Evolutionary conservation across 2,113 vertebrate species (phyloP).

Genomic region (Neodon shergylaensis): DNA sequence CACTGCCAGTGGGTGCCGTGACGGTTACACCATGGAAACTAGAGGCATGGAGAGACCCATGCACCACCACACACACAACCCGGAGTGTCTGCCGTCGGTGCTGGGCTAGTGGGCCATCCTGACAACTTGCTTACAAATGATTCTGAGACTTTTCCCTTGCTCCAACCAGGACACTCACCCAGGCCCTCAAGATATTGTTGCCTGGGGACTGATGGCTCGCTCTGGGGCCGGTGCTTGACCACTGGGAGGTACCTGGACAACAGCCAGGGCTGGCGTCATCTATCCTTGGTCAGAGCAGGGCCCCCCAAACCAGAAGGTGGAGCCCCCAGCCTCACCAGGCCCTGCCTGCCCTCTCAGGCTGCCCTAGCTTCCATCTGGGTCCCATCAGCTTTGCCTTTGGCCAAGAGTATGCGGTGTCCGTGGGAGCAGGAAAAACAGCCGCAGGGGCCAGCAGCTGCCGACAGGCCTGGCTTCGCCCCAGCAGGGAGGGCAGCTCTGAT

Average conservation of each 20-base stretch:
- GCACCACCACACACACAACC: background rate
- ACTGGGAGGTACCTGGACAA: background rate
- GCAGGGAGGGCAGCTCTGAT: background rate
- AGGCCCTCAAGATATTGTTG: fast-evolving
- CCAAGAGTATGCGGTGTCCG: conserved; percentile 55
- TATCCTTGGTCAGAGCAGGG: background rate
- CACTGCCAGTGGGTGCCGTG: fast-evolving
- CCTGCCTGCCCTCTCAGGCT: background rate
- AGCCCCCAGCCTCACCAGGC: background rate
- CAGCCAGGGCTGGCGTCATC: background rate
- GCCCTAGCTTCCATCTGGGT: conserved; percentile 49
- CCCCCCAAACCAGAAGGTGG: conserved; percentile 8
- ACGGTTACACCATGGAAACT: fast-evolving
- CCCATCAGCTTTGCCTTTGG: conserved; percentile 7
- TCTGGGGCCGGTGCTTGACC: fast-evolving
- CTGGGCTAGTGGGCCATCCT: fast-evolving
- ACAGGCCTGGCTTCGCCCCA: conserved; percentile 40
- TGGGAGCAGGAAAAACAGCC: conserved; percentile 44
- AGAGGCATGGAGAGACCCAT: background rate
- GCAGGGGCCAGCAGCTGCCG: conserved; percentile 47
- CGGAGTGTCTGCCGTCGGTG: fast-evolving
- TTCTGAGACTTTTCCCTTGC: background rate
- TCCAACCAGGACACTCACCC: fast-evolving
- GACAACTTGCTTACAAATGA: background rate
- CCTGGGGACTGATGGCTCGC: fast-evolving